A percentile compares a stretch with the other conserved stretches of the same genome.
Evolutionary conservation across 1,140 invertebrate genomes (phyloP).

Genomic region (Hetaerina americana): DNA sequence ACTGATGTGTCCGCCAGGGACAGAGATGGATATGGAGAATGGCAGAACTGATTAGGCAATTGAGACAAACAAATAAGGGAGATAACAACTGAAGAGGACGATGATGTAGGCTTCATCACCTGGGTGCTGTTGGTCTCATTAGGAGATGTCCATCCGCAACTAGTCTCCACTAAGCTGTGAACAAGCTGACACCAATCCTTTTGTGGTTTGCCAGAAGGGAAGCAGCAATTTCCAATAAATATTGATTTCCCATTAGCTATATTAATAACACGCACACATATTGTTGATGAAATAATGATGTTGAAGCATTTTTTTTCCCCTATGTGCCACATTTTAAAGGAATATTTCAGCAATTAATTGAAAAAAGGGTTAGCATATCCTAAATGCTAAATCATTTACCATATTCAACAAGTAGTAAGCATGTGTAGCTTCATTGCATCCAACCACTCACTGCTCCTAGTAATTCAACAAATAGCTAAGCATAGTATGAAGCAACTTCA

Average conservation of each 20-base stretch:
- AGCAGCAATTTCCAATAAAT: not conserved
- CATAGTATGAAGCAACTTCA: too few relatives aligned
- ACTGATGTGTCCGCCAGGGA: not conserved
- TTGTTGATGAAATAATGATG: too few relatives aligned
- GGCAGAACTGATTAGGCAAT: not conserved
- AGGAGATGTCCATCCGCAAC: conserved; percentile 46
- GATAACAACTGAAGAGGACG: not conserved
- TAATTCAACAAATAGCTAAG: too few relatives aligned
- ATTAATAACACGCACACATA: conserved; percentile 6
- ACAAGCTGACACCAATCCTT: conserved; percentile 67
- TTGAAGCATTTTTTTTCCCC: too few relatives aligned
- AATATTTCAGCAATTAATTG: too few relatives aligned
- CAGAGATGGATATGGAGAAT: too few relatives aligned
- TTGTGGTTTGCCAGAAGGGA: conserved; percentile 13
- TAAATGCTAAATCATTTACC: too few relatives aligned
- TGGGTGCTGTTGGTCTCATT: not conserved
- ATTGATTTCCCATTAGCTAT: conserved; percentile 6
- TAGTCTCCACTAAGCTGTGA: conserved; percentile 62
- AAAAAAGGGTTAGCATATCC: too few relatives aligned
- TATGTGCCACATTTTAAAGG: too few relatives aligned
- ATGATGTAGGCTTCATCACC: not conserved
- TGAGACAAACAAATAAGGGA: not conserved
- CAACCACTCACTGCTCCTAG: too few relatives aligned
- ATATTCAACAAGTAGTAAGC: too few relatives aligned
- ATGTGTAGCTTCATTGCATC: too few relatives aligned